Percentiles rank a stretch among this genome's conserved stretches.
phyloP scores from a whole-genome alignment of 2,888 invertebrate genomes.

The Arrhopalites spinosus region DNA sequence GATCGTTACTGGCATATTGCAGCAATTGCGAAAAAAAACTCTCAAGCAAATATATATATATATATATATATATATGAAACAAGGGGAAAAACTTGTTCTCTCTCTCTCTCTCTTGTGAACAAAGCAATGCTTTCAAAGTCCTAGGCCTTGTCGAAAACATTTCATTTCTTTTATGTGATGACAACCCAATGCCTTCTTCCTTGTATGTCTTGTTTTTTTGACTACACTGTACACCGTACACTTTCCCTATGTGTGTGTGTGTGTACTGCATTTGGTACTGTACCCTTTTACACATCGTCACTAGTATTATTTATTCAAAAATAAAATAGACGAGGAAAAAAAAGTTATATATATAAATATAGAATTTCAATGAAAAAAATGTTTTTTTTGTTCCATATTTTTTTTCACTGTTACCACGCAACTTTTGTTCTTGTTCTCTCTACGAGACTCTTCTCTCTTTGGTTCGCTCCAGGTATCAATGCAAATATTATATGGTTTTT shows the following conservation, averaged over 20 bases:
- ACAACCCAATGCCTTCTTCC: neutral
- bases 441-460: neutral
- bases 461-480: too few species aligned
- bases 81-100: too few species aligned
- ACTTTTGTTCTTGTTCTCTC: neutral
- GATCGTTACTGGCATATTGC: too few species aligned
- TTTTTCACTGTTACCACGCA: neutral
- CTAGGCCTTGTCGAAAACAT: neutral
- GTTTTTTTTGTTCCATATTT: neutral
- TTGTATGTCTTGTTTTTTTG: neutral
- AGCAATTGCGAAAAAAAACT: too few species aligned
- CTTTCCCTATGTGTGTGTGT: too few species aligned
- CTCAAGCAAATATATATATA: too few species aligned
- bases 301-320: too few species aligned
- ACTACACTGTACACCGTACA: neutral
- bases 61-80: too few species aligned
- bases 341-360: neutral
- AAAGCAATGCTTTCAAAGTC: too few species aligned
- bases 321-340: too few species aligned
- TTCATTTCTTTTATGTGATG: conserved; percentile 2
- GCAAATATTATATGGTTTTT: neutral
- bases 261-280: too few species aligned
- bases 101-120: neutral
- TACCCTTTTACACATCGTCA: too few species aligned
- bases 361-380: neutral